Evolutionary conservation across 1,140 invertebrate genomes (phyloP).

Genomic region (Lasioglossum baleicum): DNA sequence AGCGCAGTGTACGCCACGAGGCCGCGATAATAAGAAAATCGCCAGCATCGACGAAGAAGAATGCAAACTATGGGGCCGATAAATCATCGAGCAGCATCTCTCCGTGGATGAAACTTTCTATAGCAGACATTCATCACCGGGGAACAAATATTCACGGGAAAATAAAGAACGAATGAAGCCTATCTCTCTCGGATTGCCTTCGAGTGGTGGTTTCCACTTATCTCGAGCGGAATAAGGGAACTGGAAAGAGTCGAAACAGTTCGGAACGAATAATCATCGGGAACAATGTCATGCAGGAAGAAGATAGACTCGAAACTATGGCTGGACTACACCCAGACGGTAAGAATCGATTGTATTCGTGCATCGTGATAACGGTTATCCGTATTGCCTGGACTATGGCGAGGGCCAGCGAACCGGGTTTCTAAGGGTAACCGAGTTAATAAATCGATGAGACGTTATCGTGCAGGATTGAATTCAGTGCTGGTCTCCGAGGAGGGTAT

Average conservation of each 20-base stretch:
- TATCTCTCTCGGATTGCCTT: no score
- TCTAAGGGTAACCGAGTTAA: conserved; percentile 60
- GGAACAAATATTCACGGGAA: neutral
- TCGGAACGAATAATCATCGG: conserved; percentile 1
- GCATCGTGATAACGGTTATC: conserved; percentile 54
- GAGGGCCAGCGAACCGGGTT: conserved; percentile 29
- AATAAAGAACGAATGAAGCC: neutral
- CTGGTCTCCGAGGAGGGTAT: conserved; percentile 11
- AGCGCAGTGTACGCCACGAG: neutral
- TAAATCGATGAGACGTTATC: conserved; percentile 58
- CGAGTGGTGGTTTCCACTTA: neutral
- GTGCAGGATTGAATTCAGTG: conserved; percentile 36
- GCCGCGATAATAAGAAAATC: neutral
- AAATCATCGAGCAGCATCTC: no score
- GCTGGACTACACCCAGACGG: conserved; percentile 62
- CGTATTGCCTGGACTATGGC: neutral
- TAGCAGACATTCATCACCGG: neutral
- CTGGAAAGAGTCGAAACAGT: neutral
- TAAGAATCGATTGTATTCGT: conserved; percentile 59
- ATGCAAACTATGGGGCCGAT: no score
- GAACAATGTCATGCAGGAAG: conserved; percentile 67
- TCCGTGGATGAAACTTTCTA: neutral
- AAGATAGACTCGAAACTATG: conserved; percentile 70
- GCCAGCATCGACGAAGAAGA: neutral
- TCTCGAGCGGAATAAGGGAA: neutral